These are phyloP conservation scores for Littorina saxatilis DNA, from an alignment of 1,140 invertebrate genomes.

Conservation along the genomic window DNA sequence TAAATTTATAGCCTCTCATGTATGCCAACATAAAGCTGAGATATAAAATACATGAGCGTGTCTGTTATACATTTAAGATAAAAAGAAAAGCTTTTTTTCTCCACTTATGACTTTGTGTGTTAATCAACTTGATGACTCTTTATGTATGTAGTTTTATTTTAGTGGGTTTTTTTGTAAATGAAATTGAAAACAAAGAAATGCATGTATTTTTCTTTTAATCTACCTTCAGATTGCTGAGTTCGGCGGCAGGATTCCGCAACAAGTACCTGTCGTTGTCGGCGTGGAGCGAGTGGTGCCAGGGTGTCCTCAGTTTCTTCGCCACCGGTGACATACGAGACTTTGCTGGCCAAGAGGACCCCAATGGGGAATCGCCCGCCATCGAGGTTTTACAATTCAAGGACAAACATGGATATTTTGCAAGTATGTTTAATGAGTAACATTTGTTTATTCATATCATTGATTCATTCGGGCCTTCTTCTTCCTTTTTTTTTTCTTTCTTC, in stretches of 20 bases:
- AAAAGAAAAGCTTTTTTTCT: too few species aligned
- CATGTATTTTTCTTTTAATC: not conserved
- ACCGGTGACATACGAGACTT: conserved; percentile 19
- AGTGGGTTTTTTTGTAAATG: too few species aligned
- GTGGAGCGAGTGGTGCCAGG: conserved; percentile 66
- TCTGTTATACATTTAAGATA: too few species aligned
- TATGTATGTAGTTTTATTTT: too few species aligned
- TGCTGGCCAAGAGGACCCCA: conserved; percentile 51
- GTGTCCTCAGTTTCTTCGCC: conserved; percentile 41
- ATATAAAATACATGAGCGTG: too few species aligned
- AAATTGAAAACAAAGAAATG: not conserved
- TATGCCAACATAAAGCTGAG: not conserved
- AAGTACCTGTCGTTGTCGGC: conserved; percentile 63
- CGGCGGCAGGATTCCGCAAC: conserved; percentile 57
- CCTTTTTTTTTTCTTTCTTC: too few species aligned
- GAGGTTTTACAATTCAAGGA: conserved; percentile 75
- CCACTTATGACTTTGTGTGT: too few species aligned
- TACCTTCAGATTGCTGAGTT: conserved; percentile 58
- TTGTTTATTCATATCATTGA: too few species aligned
- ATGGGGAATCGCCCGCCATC: conserved; percentile 76
- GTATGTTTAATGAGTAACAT: conserved; percentile 49
- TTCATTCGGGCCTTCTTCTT: too few species aligned
- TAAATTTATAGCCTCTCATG: not conserved
- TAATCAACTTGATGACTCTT: too few species aligned
- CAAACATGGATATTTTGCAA: conserved; percentile 70